A percentile compares a stretch with the other conserved stretches of the same genome.
phyloP scores from a whole-genome alignment of 2,113 vertebrate genomes.

The Fulmarus glacialis region DNA sequence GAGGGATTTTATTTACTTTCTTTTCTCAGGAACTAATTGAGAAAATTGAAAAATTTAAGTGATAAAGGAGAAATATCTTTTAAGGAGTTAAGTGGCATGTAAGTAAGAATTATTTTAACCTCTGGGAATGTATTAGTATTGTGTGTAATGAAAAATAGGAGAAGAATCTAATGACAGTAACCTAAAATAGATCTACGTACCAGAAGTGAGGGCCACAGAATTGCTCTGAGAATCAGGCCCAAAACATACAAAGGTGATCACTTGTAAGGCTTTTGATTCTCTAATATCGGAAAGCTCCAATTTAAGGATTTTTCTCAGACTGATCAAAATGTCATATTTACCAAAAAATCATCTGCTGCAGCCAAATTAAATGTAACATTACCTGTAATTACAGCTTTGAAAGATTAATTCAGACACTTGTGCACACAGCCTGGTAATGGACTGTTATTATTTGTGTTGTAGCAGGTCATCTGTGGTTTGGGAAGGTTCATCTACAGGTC shows the following conservation, averaged over 20 bases:
- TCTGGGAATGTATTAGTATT: not conserved
- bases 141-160: not conserved
- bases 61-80: not conserved
- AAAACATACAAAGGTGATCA: not conserved
- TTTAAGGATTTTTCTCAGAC: constrained; percentile 35
- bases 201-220: not conserved
- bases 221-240: not conserved
- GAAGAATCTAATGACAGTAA: not conserved
- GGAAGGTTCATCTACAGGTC: constrained; percentile 51
- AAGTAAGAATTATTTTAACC: not conserved
- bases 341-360: constrained; percentile 39
- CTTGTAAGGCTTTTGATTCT: not conserved
- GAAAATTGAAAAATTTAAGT: not conserved
- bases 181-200: not conserved
- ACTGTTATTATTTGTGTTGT: constrained; percentile 22
- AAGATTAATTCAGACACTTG: constrained; percentile 42
- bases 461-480: constrained; percentile 20
- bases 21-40: not conserved
- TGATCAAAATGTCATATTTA: constrained; percentile 37
- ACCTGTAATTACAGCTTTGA: constrained; percentile 41
- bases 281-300: not conserved
- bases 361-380: constrained; percentile 44
- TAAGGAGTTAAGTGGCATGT: not conserved
- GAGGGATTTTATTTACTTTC: not conserved
- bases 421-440: not conserved